These are phyloP conservation scores for Brachypalpus laphriformis DNA, from an alignment of 2,888 invertebrate species.

Conservation along the genomic window DNA sequence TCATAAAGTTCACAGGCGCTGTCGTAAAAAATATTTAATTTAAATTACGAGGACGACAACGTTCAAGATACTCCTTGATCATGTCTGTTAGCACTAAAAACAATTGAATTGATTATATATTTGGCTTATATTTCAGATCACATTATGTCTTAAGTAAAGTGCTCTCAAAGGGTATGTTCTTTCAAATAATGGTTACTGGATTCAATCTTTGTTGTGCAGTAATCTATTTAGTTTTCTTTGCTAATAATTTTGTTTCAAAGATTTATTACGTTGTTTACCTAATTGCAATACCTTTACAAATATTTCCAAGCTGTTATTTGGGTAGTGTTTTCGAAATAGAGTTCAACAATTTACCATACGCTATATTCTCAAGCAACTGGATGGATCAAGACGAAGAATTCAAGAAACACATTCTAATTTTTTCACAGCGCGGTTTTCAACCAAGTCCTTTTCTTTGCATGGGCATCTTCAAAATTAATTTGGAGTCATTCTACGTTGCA, in stretches of 20 bases:
- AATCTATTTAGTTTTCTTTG: slow-evolving; percentile 72
- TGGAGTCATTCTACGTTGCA: slow-evolving; percentile 55
- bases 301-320: slow-evolving; percentile 61
- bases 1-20: neutral
- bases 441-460: slow-evolving; percentile 8
- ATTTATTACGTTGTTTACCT: slow-evolving; percentile 69
- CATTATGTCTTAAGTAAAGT: slow-evolving; percentile 46
- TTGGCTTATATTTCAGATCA: slow-evolving; percentile 62
- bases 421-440: neutral
- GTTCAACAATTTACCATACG: slow-evolving; percentile 49
- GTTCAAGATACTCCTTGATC: neutral
- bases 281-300: slow-evolving; percentile 70
- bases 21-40: too few relatives aligned
- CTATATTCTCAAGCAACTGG: slow-evolving; percentile 56
- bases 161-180: slow-evolving; percentile 74
- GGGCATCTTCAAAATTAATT: slow-evolving; percentile 55
- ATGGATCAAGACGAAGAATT: slow-evolving; percentile 31
- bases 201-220: slow-evolving; percentile 74
- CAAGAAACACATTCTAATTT: neutral
- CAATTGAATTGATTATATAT: neutral
- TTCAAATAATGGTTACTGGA: slow-evolving; percentile 75
- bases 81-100: neutral
- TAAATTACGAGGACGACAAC: neutral
- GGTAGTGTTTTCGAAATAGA: slow-evolving; percentile 34
- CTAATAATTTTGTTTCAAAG: slow-evolving; percentile 39